A percentile compares a stretch with the other conserved stretches of the same genome.
Evolutionary conservation across 2,113 vertebrate genomes (phyloP).

Genomic region (Campylomormyrus tamandua): DNA sequence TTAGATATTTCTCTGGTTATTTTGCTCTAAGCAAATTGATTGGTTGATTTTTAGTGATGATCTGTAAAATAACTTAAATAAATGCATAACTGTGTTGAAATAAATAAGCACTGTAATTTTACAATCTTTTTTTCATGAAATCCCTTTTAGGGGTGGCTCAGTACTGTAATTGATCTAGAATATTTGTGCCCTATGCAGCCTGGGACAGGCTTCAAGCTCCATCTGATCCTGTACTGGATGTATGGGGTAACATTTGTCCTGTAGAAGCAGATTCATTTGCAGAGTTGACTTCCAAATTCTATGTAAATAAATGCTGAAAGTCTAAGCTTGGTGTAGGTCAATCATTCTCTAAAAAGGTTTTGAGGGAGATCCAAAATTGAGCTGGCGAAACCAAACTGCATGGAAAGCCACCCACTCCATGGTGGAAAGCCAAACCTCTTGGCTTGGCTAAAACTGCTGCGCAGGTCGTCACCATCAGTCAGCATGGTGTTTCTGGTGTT

Average conservation of each 20-base stretch:
- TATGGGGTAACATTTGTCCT: background rate
- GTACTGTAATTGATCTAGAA: background rate
- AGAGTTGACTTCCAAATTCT: background rate
- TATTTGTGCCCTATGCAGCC: background rate
- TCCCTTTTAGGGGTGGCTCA: background rate
- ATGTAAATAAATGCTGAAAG: background rate
- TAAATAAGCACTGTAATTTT: background rate
- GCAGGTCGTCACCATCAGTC: background rate
- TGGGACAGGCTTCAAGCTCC: background rate
- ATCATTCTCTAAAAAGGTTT: background rate
- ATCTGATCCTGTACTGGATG: background rate
- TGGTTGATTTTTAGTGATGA: background rate
- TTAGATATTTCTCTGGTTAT: background rate
- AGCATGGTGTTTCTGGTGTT: background rate
- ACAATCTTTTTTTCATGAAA: background rate
- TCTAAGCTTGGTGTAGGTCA: background rate
- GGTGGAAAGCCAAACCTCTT: background rate
- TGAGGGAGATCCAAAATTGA: background rate
- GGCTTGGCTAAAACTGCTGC: background rate
- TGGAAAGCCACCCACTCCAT: background rate
- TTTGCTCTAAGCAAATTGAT: background rate
- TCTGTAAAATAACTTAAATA: background rate
- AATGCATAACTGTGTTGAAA: background rate
- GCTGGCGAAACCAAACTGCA: background rate
- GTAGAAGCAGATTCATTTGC: background rate